Base-by-base conservation (phyloP, 1,140 invertebrate genomes). In the Drosophila nigrodunni region DNA sequence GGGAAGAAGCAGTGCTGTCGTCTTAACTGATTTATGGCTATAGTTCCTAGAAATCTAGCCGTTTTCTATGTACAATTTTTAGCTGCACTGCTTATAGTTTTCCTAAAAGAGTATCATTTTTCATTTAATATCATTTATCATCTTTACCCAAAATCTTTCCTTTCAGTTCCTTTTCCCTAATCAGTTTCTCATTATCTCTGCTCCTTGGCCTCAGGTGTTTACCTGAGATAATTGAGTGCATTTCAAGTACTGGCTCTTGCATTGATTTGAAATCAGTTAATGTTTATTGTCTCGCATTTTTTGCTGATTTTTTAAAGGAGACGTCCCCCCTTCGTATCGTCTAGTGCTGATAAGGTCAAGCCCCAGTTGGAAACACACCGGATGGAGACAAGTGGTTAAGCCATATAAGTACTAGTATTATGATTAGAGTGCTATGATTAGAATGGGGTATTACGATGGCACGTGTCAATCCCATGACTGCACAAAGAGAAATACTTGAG, bases 381-480 rank as follows among this genome's bases (percentile, higher is more conserved):
- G 70, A 60, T 67, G 55, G 13, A 50, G 65, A 3, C 55, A 49
- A 43, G 54, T 57, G 10, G 35, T 57, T 54, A 54, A 37, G 34
- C 34, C 34, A 54, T 54, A 37, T 54, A 52, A 52, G 25, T 52
- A n/a, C 8, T 15, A 15, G 15, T 15, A 15, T 15, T 15, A 15
- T 15, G 15, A 15, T 15, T 15, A 15, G 15, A 15, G 15, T 15
- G 15, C 15, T 35, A 54, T 57, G 13, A 57, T 41, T 18, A 57
- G 49, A 64, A 5, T 21, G 54, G 21, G 7, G 47, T 5, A 30
- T 30, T 30, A 30, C 10, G 2, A 30, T 9, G 57, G 65, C 72
- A 70, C 72, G 72, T 74, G 66, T 61, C 39, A 4, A 9, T 13
- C 15, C 10, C 44, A 67, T 72, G 61, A n/a, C 46, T 11, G 13